These are phyloP conservation scores for Formica exsecta DNA, from an alignment of 1,140 invertebrate species.

Conservation along the genomic window DNA sequence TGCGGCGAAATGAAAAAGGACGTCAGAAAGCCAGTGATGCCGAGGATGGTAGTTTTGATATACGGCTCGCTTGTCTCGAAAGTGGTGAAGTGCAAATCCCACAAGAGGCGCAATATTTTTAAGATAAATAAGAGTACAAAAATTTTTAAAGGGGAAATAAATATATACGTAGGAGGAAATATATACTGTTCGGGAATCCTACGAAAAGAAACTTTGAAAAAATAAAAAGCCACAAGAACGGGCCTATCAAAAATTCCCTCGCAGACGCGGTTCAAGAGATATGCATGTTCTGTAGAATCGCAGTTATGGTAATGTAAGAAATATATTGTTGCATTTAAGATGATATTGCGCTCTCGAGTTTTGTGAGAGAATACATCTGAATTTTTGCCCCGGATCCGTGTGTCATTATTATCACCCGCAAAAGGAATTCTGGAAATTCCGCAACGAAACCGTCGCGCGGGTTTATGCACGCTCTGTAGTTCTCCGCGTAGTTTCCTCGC, in stretches of 20 bases:
- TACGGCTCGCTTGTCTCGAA: conserved; percentile 34
- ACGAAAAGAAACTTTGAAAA: neutral
- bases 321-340: neutral
- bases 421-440: conserved; percentile 45
- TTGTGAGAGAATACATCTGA: too few relatives aligned
- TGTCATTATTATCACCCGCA: conserved; percentile 10
- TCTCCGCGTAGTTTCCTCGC: conserved; percentile 54
- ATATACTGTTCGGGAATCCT: neutral
- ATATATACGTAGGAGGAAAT: too few relatives aligned
- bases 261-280: neutral
- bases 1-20: conserved; percentile 19
- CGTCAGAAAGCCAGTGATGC: conserved; percentile 42
- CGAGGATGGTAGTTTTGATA: conserved; percentile 43
- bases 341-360: too few relatives aligned
- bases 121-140: neutral
- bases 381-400: neutral
- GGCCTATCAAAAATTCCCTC: neutral
- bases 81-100: conserved; percentile 24
- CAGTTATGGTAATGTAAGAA: neutral
- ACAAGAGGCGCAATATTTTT: conserved; percentile 27
- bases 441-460: conserved; percentile 2
- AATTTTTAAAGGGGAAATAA: neutral
- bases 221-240: neutral
- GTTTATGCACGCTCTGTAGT: conserved; percentile 39
- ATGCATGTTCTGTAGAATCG: neutral